These are phyloP conservation scores for Anthopleura xanthogrammica DNA, from an alignment of 92 coral and sea anemone species.

Conservation along the genomic window DNA sequence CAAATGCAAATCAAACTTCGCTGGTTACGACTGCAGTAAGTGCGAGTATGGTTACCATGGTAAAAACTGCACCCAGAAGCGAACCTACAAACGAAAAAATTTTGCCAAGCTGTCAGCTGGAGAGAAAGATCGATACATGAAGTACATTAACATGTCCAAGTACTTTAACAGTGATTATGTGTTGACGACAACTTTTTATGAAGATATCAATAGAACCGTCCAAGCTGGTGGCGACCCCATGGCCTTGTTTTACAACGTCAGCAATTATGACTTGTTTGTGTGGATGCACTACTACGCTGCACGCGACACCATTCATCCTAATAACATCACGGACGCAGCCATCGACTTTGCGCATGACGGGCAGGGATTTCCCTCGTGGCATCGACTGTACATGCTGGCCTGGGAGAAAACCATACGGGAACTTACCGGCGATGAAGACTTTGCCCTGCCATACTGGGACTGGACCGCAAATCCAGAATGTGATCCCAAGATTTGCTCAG, in stretches of 20 bases:
- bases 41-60: conserved; percentile 73
- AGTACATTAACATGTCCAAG: too few relatives aligned
- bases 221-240: conserved; percentile 26
- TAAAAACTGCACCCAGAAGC: conserved; percentile 52
- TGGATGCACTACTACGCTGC: conserved; percentile 76
- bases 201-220: conserved; percentile 26
- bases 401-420: conserved; percentile 42
- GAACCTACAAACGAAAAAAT: conserved; percentile 33
- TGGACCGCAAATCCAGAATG: conserved; percentile 17
- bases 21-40: conserved; percentile 73
- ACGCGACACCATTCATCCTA: conserved; percentile 39
- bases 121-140: too few relatives aligned
- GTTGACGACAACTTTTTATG: conserved; percentile 38
- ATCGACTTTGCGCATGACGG: conserved; percentile 64
- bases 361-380: too few relatives aligned
- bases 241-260: conserved; percentile 36
- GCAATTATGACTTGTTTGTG: conserved; percentile 46
- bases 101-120: neutral
- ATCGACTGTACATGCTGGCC: too few relatives aligned
- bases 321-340: neutral
- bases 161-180: too few relatives aligned
- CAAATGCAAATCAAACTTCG: conserved; percentile 27
- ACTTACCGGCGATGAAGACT: conserved; percentile 11
- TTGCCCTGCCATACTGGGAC: conserved; percentile 13
- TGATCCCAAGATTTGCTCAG: conserved; percentile 32